Evolutionary conservation across 2,113 vertebrate species (phyloP), one percentile per base, ranked within the genome.

Genomic region (Hystrix cristata): DNA sequence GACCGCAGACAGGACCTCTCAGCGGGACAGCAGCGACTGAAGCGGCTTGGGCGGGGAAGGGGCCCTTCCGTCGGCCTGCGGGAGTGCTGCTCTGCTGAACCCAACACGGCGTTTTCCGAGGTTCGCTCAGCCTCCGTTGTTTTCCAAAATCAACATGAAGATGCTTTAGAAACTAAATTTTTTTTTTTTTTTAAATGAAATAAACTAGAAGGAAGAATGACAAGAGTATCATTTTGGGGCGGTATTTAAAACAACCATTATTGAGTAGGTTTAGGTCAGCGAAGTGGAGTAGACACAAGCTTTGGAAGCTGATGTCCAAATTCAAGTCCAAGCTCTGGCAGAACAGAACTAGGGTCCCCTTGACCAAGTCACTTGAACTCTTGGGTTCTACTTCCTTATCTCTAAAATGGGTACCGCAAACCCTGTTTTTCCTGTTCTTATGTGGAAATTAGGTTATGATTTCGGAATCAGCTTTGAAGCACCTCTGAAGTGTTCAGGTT

Each of bases 1-100:
- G 78, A 46, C 79, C 57, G 25, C 64, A 87, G 91, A 51, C 83
- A 25, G 43, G 76, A 65, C 92, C 90, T 85, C 85, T 69, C 15
- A 92, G 59, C 83, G 60, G n/a, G 67, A 72, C 65, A 94, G 83
- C 74, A 81, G 0, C 62, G 78, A 92, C 43, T 57, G 95, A 94
- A 79, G 88, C 38, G 38, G 38, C 38, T 38, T 38, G 2, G 38
- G 38, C 38, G 38, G 38, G 38, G 38, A 38, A 38, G 38, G 38
- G 38, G 38, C 38, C 38, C 38, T 38, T 38, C 38, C 38, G 38
- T 38, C 38, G 38, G 38, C 38, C 38, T 38, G 38, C 38, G 38
- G 38, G 38, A 38, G 38, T 38, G 38, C 38, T 38, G 38, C 38
- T 38, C 38, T 38, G 38, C 90, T 76, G 18, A 13, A n/a, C 65